A percentile compares a stretch with the other conserved stretches of the same genome.
These are phyloP conservation scores for Oncorhynchus clarkii DNA, from an alignment of 2,113 vertebrate species.

Conservation along the genomic window DNA sequence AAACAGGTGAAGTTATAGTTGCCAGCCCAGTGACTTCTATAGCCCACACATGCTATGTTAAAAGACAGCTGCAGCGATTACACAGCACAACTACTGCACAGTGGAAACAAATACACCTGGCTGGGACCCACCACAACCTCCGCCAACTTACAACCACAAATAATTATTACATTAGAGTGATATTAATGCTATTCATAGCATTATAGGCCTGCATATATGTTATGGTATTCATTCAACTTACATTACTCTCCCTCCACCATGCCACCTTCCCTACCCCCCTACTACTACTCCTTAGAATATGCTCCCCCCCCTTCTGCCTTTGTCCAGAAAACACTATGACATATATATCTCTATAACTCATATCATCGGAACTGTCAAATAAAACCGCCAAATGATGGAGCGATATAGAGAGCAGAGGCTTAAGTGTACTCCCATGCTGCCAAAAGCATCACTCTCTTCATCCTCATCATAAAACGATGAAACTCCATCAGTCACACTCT, in stretches of 20 bases:
- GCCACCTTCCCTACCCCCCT: conserved; percentile 7
- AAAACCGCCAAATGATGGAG: conserved; percentile 45
- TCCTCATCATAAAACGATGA: conserved; percentile 56
- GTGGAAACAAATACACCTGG: no score
- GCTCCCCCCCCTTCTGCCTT: background rate
- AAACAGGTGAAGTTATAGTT: background rate
- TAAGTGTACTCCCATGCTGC: conserved; percentile 56
- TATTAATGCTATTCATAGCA: no score
- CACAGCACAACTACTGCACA: background rate
- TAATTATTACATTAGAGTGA: no score
- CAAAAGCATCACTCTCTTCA: conserved; percentile 42
- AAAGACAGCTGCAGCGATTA: background rate
- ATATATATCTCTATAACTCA: conserved; percentile 26
- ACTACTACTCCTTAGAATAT: background rate
- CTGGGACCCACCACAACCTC: no score
- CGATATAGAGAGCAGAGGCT: conserved; percentile 43
- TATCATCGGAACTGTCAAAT: conserved; percentile 41
- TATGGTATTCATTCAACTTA: background rate
- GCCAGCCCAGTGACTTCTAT: background rate
- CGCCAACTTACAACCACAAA: no score
- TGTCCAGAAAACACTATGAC: conserved; percentile 4
- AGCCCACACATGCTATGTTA: background rate
- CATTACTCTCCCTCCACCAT: conserved; percentile 21
- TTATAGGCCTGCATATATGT: no score
- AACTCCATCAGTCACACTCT: conserved; percentile 60